A percentile compares a stretch with the other conserved stretches of the same genome.
Evolutionary conservation across 1,140 invertebrate genomes (phyloP).

Genomic region (Pentalonia nigronervosa): DNA sequence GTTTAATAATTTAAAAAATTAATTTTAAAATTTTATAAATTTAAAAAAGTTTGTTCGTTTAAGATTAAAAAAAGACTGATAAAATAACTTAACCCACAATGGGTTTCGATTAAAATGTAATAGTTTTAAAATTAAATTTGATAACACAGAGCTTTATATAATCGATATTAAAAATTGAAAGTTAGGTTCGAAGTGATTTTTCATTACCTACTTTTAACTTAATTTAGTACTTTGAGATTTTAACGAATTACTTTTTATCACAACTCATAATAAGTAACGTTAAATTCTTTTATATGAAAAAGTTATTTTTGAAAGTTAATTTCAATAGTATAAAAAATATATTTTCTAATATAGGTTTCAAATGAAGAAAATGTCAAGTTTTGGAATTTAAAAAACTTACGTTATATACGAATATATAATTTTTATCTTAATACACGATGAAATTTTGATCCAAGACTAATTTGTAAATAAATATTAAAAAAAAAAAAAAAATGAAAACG

Average conservation of each 20-base stretch:
- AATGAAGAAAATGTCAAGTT: not conserved
- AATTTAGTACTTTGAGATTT: not conserved
- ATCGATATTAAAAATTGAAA: not conserved
- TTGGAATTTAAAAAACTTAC: not conserved
- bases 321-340: too few relatives aligned
- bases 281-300: not conserved
- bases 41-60: not conserved
- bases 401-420: too few relatives aligned
- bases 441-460: not conserved
- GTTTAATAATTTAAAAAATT: not conserved
- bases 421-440: too few relatives aligned
- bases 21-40: too few relatives aligned
- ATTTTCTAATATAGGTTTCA: not conserved
- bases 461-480: not conserved
- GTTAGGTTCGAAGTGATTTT: not conserved
- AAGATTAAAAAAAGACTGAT: not conserved
- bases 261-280: not conserved
- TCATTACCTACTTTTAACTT: not conserved
- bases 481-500: not conserved
- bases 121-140: not conserved
- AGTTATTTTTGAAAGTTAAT: not conserved
- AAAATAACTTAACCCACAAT: not conserved
- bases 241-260: not conserved
- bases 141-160: not conserved
- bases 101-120: not conserved